Conservation (phyloP, 2,797 vertebrate species). For the Aselliscus stoliczkanus region DNA sequence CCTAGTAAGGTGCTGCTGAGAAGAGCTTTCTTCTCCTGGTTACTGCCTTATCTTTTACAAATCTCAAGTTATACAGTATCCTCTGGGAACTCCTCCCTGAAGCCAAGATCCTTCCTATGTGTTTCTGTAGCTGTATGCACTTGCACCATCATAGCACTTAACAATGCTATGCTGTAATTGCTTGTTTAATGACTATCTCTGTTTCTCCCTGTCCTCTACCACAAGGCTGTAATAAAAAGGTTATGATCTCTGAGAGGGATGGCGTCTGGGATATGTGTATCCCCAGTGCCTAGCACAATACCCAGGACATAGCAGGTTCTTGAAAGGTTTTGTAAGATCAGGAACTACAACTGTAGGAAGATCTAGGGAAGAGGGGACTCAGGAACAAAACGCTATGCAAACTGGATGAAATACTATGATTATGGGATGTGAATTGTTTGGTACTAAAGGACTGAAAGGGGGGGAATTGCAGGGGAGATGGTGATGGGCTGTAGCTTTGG, state of each 20-base stretch:
- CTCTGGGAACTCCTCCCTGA: neutral
- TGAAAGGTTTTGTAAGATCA: neutral
- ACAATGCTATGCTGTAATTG: neutral
- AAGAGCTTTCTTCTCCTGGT: neutral
- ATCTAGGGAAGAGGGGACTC: neutral
- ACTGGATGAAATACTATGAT: neutral
- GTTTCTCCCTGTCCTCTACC: neutral
- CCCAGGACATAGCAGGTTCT: neutral
- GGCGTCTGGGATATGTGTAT: neutral
- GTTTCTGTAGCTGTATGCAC: neutral
- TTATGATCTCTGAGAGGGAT: neutral
- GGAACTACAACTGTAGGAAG: neutral
- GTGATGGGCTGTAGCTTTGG: neutral
- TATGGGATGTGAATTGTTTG: neutral
- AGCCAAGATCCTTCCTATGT: too few species aligned
- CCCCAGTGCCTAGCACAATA: neutral
- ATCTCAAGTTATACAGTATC: neutral
- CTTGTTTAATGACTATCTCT: neutral
- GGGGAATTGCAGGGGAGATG: neutral
- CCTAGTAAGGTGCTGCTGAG: neutral
- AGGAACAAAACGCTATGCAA: neutral
- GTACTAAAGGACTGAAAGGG: neutral
- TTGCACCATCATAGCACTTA: neutral
- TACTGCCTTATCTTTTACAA: neutral
- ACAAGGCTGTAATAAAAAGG: neutral